Conservation (phyloP, 2,888 invertebrate genomes). For the Sipha maydis region DNA sequence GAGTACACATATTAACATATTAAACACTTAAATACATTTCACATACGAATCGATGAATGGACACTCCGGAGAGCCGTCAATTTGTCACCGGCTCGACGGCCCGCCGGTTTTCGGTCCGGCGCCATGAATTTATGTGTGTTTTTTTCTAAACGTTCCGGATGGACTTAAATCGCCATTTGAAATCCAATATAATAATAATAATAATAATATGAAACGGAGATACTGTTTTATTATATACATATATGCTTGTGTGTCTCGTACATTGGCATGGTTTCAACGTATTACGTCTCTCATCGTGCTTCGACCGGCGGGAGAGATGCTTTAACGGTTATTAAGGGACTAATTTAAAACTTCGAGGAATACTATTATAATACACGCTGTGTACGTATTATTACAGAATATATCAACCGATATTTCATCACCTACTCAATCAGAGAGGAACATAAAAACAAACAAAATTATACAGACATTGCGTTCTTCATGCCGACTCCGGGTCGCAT, state of each 20-base stretch:
- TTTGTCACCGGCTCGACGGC: not conserved
- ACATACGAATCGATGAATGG: not conserved
- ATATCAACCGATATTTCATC: conserved; percentile 40
- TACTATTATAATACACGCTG: not conserved
- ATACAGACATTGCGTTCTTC: not conserved
- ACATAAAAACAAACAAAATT: conserved; percentile 5
- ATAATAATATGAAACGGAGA: conserved; percentile 25
- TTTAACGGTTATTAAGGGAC: conserved; percentile 43
- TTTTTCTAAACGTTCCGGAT: not conserved
- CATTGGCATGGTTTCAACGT: conserved; percentile 33
- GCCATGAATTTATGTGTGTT: not conserved
- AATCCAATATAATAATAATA: conserved; percentile 3
- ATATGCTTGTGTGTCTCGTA: not conserved
- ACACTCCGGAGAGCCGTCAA: not conserved
- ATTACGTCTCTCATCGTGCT: conserved; percentile 36
- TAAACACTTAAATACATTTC: too few species aligned
- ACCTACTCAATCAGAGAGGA: conserved; percentile 37
- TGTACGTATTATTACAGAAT: not conserved
- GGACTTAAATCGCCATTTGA: not conserved
- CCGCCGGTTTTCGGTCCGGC: not conserved
- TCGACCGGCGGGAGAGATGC: not conserved
- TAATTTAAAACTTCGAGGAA: conserved; percentile 40
- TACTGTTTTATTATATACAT: conserved; percentile 1
- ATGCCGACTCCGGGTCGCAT: too few species aligned
- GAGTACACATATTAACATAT: too few species aligned